A percentile compares a stretch with the other conserved stretches of the same genome.
Evolutionary conservation across 2,888 invertebrate genomes (phyloP).

Genomic region (Peribatodes rhomboidaria): DNA sequence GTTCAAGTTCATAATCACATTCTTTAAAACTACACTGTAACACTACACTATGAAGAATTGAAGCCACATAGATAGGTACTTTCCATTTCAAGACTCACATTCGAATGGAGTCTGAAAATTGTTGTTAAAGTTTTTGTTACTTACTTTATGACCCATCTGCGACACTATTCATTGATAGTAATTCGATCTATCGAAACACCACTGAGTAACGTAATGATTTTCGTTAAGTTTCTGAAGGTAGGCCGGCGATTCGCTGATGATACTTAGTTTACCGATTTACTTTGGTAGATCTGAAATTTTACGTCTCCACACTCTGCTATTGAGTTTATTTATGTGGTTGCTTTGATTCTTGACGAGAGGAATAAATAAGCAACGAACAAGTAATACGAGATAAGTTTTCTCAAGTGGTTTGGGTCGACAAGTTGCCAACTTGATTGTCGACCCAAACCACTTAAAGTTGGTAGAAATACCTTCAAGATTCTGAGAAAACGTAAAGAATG

Average conservation of each 20-base stretch:
- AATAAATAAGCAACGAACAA: too few relatives aligned
- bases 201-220: background rate
- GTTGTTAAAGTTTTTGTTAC: background rate
- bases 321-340: too few relatives aligned
- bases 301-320: too few relatives aligned
- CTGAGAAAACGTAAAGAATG: too few relatives aligned
- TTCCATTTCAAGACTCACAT: background rate
- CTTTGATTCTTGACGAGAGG: too few relatives aligned
- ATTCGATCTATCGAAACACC: background rate
- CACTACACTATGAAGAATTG: background rate
- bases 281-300: too few relatives aligned
- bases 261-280: background rate
- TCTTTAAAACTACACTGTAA: background rate
- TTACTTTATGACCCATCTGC: background rate
- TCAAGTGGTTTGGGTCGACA: too few relatives aligned
- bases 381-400: too few relatives aligned
- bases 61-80: background rate
- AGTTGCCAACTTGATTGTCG: too few relatives aligned
- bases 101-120: background rate
- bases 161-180: background rate
- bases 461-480: too few relatives aligned
- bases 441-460: too few relatives aligned
- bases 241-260: background rate
- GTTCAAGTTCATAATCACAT: background rate
- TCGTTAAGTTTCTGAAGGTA: background rate